Percentiles rank a stretch among this genome's conserved stretches.
Evolutionary conservation across 2,113 vertebrate species (phyloP).

Genomic region (Megalops atlanticus): DNA sequence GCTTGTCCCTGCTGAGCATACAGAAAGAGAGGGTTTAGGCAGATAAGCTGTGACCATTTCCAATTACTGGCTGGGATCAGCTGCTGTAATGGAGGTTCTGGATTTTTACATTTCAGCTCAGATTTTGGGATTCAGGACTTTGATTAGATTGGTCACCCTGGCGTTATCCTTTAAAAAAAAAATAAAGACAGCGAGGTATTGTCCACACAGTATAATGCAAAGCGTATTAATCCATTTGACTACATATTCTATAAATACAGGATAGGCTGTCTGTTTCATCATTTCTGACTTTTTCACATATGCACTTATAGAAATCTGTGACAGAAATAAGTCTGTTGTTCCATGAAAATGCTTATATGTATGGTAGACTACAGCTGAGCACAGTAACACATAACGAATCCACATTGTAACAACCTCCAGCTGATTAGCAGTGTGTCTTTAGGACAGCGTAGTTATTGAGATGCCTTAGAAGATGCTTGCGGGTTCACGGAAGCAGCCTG

Average conservation of each 20-base stretch:
- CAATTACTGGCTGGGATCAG: constrained; percentile 7
- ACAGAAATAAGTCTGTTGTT: not conserved
- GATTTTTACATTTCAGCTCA: not conserved
- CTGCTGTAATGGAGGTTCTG: not conserved
- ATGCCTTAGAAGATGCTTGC: too few species aligned
- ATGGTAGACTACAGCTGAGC: not conserved
- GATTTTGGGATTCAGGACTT: constrained; percentile 21
- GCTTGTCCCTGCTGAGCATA: not conserved
- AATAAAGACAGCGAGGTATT: constrained; percentile 27
- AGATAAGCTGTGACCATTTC: constrained; percentile 4
- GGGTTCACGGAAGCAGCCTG: too few species aligned
- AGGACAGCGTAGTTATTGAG: too few species aligned
- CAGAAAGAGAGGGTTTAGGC: constrained; percentile 3
- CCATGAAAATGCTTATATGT: not conserved
- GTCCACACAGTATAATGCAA: constrained; percentile 22
- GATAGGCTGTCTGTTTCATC: not conserved
- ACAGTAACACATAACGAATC: not conserved
- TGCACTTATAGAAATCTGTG: not conserved
- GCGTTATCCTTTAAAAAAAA: not conserved
- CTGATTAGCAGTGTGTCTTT: not conserved
- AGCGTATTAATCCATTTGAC: not conserved
- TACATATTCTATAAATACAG: not conserved
- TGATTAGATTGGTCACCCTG: constrained; percentile 28
- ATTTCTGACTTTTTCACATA: not conserved
- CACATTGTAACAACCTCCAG: not conserved